phyloP scores from a whole-genome alignment of 2,797 vertebrate genomes.

The Yasuhikotakia modesta region DNA sequence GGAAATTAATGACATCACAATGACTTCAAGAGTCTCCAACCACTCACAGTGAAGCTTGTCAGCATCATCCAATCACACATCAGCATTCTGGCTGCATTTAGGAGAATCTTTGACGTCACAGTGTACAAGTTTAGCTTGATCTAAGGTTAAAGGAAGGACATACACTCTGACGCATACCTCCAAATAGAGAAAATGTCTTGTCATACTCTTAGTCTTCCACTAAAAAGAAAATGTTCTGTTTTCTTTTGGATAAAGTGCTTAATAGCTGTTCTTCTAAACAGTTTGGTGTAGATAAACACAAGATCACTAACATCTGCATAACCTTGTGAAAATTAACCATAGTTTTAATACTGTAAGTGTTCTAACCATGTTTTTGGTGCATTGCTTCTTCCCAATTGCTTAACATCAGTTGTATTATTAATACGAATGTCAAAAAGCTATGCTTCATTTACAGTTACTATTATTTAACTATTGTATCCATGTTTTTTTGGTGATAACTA shows the following conservation, averaged over 20 bases:
- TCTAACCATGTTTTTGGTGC: too few relatives aligned
- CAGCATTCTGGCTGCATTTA: constrained; percentile 1
- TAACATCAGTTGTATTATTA: too few relatives aligned
- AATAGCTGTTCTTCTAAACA: neutral
- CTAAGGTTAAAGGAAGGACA: constrained; percentile 43
- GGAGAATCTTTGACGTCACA: constrained; percentile 28
- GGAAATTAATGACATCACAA: constrained; percentile 43
- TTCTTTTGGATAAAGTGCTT: too few relatives aligned
- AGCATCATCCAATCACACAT: neutral
- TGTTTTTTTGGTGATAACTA: too few relatives aligned
- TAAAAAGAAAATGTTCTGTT: neutral
- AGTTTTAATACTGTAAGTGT: too few relatives aligned
- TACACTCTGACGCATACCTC: neutral
- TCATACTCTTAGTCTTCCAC: neutral
- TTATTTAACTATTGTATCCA: too few relatives aligned
- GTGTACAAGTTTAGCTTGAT: neutral
- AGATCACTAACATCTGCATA: neutral
- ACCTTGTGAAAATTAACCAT: too few relatives aligned
- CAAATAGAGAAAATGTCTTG: neutral
- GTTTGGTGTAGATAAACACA: neutral
- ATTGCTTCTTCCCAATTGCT: too few relatives aligned
- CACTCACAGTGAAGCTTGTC: constrained; percentile 23
- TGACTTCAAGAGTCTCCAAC: constrained; percentile 24
- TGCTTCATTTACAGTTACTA: too few relatives aligned
- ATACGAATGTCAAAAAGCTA: too few relatives aligned